phyloP scores from a whole-genome alignment of 1,140 invertebrate species.

The Oscheius sp. region DNA sequence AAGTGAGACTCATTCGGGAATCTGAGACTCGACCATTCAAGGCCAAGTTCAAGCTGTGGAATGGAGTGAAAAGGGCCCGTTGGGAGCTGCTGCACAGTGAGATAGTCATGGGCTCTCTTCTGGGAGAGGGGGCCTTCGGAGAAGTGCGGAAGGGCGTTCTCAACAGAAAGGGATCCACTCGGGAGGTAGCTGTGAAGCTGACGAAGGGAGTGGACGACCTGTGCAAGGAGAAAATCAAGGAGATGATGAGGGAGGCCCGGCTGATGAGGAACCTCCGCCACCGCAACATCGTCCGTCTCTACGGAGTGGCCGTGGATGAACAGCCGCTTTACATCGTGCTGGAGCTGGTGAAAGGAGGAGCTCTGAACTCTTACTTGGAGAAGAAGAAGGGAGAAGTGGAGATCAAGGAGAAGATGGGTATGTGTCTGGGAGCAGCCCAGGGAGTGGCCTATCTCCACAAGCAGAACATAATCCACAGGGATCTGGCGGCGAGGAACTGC shows the following conservation, averaged over 20 bases:
- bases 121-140: slow-evolving; percentile 11
- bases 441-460: slow-evolving; percentile 89
- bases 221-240: not conserved
- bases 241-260: slow-evolving; percentile 35
- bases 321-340: slow-evolving; percentile 35
- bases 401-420: slow-evolving; percentile 39
- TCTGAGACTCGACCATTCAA: no score
- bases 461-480: slow-evolving; percentile 64
- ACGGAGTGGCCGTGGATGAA: slow-evolving; percentile 41
- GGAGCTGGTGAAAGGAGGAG: slow-evolving; percentile 37
- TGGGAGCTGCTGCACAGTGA: slow-evolving; percentile 10
- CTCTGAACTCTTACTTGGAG: slow-evolving; percentile 21
- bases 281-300: slow-evolving; percentile 35
- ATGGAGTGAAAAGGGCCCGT: not conserved
- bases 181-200: not conserved
- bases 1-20: no score
- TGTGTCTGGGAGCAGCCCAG: slow-evolving; percentile 33
- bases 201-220: not conserved
- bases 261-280: slow-evolving; percentile 30
- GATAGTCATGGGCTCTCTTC: not conserved
- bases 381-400: slow-evolving; percentile 14
- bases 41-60: not conserved
- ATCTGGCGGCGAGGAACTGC: slow-evolving; percentile 84
- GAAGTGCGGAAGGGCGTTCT: not conserved
- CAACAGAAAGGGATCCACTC: not conserved